These are phyloP conservation scores for Aphaenogaster ashmeadi DNA, from an alignment of 1,140 invertebrate genomes.

Conservation along the genomic window DNA sequence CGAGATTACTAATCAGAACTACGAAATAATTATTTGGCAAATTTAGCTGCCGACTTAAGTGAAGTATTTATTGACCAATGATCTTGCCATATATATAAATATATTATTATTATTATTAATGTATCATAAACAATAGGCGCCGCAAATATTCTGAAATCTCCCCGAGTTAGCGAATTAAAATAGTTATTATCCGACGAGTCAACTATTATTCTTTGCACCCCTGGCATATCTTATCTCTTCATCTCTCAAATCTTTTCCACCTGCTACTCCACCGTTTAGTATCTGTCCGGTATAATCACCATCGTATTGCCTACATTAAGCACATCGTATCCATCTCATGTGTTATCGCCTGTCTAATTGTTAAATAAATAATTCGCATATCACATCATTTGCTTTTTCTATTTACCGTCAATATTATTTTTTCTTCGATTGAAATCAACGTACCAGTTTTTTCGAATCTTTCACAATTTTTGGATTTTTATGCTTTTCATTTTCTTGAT, in stretches of 20 bases:
- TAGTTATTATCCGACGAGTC: slow-evolving; percentile 74
- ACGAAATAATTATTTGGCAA: slow-evolving; percentile 76
- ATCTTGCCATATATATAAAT: slow-evolving; percentile 81
- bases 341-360: slow-evolving; percentile 76
- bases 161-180: slow-evolving; percentile 73
- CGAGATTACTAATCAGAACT: background rate
- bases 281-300: slow-evolving; percentile 44
- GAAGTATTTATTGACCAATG: slow-evolving; percentile 84
- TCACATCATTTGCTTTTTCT: slow-evolving; percentile 49
- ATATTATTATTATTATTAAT: slow-evolving; percentile 78
- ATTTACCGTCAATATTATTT: slow-evolving; percentile 48
- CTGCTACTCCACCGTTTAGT: slow-evolving; percentile 35
- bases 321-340: slow-evolving; percentile 74
- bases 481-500: background rate
- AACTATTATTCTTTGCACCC: slow-evolving; percentile 71
- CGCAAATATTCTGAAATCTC: slow-evolving; percentile 75
- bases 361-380: slow-evolving; percentile 79
- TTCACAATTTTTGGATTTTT: background rate
- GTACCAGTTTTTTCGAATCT: background rate
- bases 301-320: slow-evolving; percentile 67
- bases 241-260: slow-evolving; percentile 35
- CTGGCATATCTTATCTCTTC: slow-evolving; percentile 42
- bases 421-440: background rate
- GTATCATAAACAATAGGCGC: slow-evolving; percentile 74
- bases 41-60: slow-evolving; percentile 75